Percentiles rank a stretch among this genome's conserved stretches.
phyloP scores from a whole-genome alignment of 2,888 invertebrate species.

The Globia sparganii region DNA sequence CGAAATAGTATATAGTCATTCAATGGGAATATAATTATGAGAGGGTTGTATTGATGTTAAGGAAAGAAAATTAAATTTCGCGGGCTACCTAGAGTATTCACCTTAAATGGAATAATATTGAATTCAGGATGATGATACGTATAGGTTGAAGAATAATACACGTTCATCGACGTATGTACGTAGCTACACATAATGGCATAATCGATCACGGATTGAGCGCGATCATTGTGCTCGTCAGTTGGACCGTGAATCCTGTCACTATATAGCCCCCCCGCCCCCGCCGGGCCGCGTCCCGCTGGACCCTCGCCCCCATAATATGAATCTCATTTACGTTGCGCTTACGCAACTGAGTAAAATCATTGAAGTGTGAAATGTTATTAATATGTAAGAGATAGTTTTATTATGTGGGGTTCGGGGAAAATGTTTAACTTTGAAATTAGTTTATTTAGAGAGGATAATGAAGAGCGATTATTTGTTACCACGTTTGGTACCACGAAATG shows the following conservation, averaged over 20 bases:
- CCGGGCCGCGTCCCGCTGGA: slow-evolving; percentile 62
- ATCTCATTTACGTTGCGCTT: slow-evolving; percentile 88
- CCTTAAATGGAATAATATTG: slow-evolving; percentile 29
- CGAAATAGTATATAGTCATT: background rate
- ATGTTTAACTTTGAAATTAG: slow-evolving; percentile 12
- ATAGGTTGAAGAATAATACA: slow-evolving; percentile 59
- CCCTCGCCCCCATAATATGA: slow-evolving; percentile 80
- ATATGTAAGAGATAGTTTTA: slow-evolving; percentile 72
- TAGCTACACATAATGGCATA: slow-evolving; percentile 84
- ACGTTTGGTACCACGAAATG: background rate
- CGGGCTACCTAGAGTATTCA: background rate
- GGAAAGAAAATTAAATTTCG: background rate
- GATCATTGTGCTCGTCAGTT: slow-evolving; percentile 88
- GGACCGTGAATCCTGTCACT: slow-evolving; percentile 90
- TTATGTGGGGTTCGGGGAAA: slow-evolving; percentile 7
- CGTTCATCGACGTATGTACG: slow-evolving; percentile 67
- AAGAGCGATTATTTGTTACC: background rate
- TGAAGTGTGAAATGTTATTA: slow-evolving; percentile 85
- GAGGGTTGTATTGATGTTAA: background rate
- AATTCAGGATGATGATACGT: slow-evolving; percentile 44
- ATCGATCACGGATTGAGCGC: slow-evolving; percentile 89
- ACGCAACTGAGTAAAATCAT: slow-evolving; percentile 87
- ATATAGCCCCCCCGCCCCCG: slow-evolving; percentile 71
- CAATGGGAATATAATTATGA: background rate
- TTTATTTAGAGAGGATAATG: slow-evolving; percentile 12